Percentiles rank a stretch among this genome's conserved stretches.
Conservation (phyloP, 2,113 vertebrate genomes). For the Empidonax traillii region DNA sequence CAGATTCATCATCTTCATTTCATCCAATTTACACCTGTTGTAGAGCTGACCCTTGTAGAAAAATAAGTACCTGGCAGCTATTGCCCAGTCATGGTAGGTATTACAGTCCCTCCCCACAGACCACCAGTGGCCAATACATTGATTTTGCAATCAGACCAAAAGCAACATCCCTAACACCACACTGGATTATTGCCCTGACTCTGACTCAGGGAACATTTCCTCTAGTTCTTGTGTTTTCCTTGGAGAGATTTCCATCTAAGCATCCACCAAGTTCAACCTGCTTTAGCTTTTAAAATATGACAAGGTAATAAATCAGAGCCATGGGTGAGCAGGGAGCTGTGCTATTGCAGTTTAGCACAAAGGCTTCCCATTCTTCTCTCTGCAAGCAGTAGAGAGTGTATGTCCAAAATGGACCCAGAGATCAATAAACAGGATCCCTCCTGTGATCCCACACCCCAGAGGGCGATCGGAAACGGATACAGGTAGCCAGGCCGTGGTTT, state of each 20-base stretch:
- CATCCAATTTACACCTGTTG: not conserved
- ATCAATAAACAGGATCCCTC: not conserved
- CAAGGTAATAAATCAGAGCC: constrained; percentile 33
- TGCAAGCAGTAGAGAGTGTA: not conserved
- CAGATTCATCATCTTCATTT: not conserved
- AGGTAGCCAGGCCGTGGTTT: not conserved
- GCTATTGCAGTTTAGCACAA: not conserved
- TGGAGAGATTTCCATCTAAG: constrained; percentile 19
- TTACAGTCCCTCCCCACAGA: not conserved
- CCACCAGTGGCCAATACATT: not conserved
- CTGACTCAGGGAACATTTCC: not conserved
- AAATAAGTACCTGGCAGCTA: not conserved
- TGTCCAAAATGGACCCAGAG: not conserved
- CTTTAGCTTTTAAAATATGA: constrained; percentile 15
- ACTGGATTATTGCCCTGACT: not conserved
- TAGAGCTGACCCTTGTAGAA: not conserved
- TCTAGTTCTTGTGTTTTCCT: not conserved
- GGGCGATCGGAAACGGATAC: rapidly evolving
- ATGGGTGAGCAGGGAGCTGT: rapidly evolving
- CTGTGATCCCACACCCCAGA: not conserved
- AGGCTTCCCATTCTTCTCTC: not conserved
- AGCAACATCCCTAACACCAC: not conserved
- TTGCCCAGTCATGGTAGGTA: not conserved
- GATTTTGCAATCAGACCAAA: constrained; percentile 45
- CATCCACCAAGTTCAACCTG: constrained; percentile 7